A percentile compares a stretch with the other conserved stretches of the same genome.
Evolutionary conservation across 2,888 invertebrate species (phyloP).

Genomic region (Aricia artaxerxes): DNA sequence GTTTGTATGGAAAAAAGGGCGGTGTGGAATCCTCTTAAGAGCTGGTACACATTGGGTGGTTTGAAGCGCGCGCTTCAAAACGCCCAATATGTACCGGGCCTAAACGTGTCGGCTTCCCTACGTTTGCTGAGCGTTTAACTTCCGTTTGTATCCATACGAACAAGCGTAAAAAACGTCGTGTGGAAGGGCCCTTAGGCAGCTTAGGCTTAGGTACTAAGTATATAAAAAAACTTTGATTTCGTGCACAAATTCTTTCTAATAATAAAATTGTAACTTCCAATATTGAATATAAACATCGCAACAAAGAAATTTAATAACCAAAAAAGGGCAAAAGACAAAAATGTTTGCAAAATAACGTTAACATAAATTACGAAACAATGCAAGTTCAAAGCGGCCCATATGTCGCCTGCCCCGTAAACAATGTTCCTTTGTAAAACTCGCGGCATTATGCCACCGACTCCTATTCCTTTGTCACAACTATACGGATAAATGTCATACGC

Average conservation of each 20-base stretch:
- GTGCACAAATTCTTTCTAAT: background rate
- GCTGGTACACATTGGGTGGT: no score
- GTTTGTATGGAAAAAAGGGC: no score
- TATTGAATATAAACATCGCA: background rate
- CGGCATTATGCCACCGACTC: slow-evolving; percentile 60
- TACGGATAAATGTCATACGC: slow-evolving; percentile 66
- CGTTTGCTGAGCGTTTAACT: no score
- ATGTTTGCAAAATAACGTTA: slow-evolving; percentile 25
- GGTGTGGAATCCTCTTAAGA: no score
- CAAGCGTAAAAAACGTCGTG: no score
- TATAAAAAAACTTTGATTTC: no score
- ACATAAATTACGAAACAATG: slow-evolving; percentile 38
- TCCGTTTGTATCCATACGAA: no score
- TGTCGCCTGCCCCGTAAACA: slow-evolving; percentile 52
- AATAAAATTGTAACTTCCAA: background rate
- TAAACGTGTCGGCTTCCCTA: no score
- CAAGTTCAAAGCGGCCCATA: slow-evolving; percentile 50
- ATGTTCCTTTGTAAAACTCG: slow-evolving; percentile 52
- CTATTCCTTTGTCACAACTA: slow-evolving; percentile 65
- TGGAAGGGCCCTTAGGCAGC: no score
- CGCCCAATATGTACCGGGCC: no score
- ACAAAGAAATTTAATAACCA: background rate
- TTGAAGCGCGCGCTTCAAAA: no score
- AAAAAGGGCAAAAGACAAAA: background rate
- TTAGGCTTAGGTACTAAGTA: no score